These are phyloP conservation scores for Plestiodon gilberti DNA, from an alignment of 2,113 vertebrate genomes.

Conservation along the genomic window DNA sequence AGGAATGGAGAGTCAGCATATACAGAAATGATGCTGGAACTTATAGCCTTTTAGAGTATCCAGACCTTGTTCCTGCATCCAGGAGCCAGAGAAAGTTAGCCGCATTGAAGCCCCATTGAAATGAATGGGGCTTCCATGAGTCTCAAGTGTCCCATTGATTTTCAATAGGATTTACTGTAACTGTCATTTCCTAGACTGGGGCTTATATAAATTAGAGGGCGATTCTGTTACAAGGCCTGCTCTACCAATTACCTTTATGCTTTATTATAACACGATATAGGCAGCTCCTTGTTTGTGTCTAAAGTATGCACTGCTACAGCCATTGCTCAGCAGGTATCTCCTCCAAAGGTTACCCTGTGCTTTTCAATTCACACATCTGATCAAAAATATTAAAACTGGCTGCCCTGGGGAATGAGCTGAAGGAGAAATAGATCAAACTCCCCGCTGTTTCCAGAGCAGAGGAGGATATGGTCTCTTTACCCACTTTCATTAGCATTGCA, in stretches of 20 bases:
- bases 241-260: constrained; percentile 41
- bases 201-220: constrained; percentile 55
- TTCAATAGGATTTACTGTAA: background rate
- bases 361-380: constrained; percentile 80
- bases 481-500: constrained; percentile 64
- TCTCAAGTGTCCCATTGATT: background rate
- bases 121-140: background rate
- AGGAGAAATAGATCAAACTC: constrained; percentile 78
- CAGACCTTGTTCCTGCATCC: background rate
- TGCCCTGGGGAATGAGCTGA: constrained; percentile 77
- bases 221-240: constrained; percentile 37
- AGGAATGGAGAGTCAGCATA: background rate
- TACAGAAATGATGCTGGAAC: background rate
- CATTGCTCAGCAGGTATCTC: constrained; percentile 67
- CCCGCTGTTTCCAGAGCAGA: constrained; percentile 72
- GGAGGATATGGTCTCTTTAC: constrained; percentile 69
- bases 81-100: background rate
- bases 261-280: constrained; percentile 45
- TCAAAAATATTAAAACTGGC: constrained; percentile 78
- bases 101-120: background rate
- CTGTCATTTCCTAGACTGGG: background rate
- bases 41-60: background rate
- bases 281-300: constrained; percentile 66
- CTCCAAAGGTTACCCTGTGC: constrained; percentile 71
- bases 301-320: constrained; percentile 65